These are phyloP conservation scores for Phyllotreta cruciferae DNA, from an alignment of 2,888 invertebrate genomes.

Conservation along the genomic window DNA sequence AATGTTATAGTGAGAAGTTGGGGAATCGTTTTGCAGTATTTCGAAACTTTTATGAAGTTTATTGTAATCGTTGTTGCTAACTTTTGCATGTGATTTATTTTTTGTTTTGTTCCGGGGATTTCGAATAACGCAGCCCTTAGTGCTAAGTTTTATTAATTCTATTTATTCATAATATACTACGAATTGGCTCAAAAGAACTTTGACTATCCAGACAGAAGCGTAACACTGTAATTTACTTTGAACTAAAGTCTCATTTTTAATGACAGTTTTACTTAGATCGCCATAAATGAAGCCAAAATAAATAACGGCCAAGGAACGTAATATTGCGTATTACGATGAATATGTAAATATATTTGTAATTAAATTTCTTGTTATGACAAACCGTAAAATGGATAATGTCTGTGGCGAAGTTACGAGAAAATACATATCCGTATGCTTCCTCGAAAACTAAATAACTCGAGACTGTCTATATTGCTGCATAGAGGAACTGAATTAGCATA, in stretches of 20 bases:
- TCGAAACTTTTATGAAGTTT: constrained; percentile 31
- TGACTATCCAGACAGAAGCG: no score
- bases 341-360: constrained; percentile 35
- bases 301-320: constrained; percentile 25
- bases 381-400: constrained; percentile 32
- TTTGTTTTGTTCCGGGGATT: constrained; percentile 17
- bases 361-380: constrained; percentile 35
- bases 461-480: constrained; percentile 34
- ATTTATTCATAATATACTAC: no score
- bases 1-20: constrained; percentile 40
- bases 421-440: constrained; percentile 31
- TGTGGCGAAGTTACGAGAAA: constrained; percentile 28
- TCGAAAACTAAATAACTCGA: constrained; percentile 32
- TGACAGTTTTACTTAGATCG: constrained; percentile 19
- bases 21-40: constrained; percentile 28
- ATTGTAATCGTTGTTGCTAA: constrained; percentile 23
- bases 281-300: constrained; percentile 22
- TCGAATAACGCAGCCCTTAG: neutral
- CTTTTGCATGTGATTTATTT: constrained; percentile 27
- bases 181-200: no score
- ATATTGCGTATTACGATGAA: constrained; percentile 26
- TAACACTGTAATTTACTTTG: no score
- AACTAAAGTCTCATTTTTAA: no score
- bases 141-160: no score
- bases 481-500: constrained; percentile 32